These are phyloP conservation scores for Cordilura impudica DNA, from an alignment of 2,888 invertebrate species.

Conservation along the genomic window DNA sequence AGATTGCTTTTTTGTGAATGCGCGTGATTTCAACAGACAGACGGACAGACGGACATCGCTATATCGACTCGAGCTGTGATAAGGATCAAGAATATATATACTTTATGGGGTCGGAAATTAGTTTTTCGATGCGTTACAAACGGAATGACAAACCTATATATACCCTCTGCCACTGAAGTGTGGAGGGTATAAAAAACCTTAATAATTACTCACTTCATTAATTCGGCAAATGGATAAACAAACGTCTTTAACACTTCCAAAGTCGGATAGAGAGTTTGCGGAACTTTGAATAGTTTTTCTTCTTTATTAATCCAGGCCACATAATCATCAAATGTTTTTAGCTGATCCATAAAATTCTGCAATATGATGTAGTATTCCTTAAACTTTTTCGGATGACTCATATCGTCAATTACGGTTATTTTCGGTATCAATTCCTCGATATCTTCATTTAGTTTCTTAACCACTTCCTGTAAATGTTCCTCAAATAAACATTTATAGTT, in stretches of 20 bases:
- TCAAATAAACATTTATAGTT: slow-evolving; percentile 90
- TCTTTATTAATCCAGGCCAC: slow-evolving; percentile 94
- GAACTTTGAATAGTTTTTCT: slow-evolving; percentile 90
- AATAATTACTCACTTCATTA: slow-evolving; percentile 80
- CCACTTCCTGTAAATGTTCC: slow-evolving; percentile 85
- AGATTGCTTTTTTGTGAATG: too few species aligned
- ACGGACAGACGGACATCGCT: too few species aligned
- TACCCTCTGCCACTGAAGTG: too few species aligned
- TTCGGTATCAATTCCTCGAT: slow-evolving; percentile 86
- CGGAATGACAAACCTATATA: too few species aligned
- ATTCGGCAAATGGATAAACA: slow-evolving; percentile 84
- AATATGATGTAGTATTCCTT: slow-evolving; percentile 88
- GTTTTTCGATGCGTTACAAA: too few species aligned
- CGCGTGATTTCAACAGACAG: too few species aligned
- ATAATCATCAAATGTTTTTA: slow-evolving; percentile 86
- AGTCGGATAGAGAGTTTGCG: slow-evolving; percentile 85
- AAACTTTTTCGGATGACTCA: slow-evolving; percentile 89
- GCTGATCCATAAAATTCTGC: slow-evolving; percentile 85
- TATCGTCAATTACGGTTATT: slow-evolving; percentile 87
- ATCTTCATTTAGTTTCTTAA: slow-evolving; percentile 84
- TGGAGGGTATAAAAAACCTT: too few species aligned
- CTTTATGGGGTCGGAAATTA: too few species aligned
- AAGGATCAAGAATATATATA: too few species aligned
- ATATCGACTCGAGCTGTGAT: too few species aligned
- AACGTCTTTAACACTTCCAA: slow-evolving; percentile 87